Conservation (phyloP, 1,140 invertebrate species). For the Rhopalosiphum maidis region DNA sequence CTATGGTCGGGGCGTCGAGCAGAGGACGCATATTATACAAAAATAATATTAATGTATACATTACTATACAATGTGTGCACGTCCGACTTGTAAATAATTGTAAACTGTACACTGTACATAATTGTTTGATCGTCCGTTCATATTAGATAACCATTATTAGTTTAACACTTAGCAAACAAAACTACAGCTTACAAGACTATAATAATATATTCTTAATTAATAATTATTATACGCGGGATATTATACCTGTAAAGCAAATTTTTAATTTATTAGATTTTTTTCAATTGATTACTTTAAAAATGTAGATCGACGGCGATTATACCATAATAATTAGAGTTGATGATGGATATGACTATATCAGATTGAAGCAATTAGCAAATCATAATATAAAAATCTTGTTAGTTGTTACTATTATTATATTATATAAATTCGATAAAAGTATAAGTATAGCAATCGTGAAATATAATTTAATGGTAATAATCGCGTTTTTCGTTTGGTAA, state of each 20-base stretch:
- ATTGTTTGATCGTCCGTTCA: neutral
- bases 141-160: neutral
- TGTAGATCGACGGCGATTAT: neutral
- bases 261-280: neutral
- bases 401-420: neutral
- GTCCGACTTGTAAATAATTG: neutral
- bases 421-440: neutral
- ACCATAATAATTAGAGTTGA: neutral
- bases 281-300: neutral
- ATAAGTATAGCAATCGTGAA: neutral
- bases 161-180: neutral
- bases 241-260: neutral
- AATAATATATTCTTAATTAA: neutral
- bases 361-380: neutral
- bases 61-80: neutral
- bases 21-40: neutral
- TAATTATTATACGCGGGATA: neutral
- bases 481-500: neutral
- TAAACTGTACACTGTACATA: too few relatives aligned
- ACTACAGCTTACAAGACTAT: neutral
- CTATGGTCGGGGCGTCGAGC: neutral
- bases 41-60: neutral
- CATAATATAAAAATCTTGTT: neutral
- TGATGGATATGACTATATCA: neutral
- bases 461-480: neutral